Evolutionary conservation across 2,113 vertebrate genomes (phyloP).

Genomic region (Mixornis gularis): DNA sequence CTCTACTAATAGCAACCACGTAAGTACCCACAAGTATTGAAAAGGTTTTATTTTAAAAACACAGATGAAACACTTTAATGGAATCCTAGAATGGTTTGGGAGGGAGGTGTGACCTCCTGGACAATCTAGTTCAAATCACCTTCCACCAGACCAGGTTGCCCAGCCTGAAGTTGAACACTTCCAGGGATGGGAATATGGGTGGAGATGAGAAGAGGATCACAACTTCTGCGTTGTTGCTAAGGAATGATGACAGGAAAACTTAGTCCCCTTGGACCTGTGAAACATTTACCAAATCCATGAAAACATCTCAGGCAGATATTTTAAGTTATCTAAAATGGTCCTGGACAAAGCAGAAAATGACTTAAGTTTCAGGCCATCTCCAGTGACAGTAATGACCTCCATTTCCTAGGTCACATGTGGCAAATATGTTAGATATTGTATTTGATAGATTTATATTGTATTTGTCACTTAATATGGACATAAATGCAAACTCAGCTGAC

Average conservation of each 20-base stretch:
- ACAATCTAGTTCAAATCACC: neutral
- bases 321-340: neutral
- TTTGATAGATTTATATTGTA: neutral
- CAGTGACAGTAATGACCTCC: neutral
- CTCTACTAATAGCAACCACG: rapidly evolving
- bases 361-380: neutral
- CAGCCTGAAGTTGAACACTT: no score
- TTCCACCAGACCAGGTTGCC: neutral
- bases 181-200: rapidly evolving
- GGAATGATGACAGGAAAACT: neutral
- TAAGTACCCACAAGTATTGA: neutral
- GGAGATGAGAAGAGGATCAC: neutral
- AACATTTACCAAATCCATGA: neutral
- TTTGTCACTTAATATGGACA: neutral
- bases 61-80: neutral
- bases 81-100: neutral
- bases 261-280: neutral
- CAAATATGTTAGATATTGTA: neutral
- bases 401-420: neutral
- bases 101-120: neutral
- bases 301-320: neutral
- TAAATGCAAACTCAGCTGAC: neutral
- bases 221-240: neutral
- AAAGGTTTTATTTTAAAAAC: neutral
- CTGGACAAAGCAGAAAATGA: neutral